Evolutionary conservation across 2,888 invertebrate species (phyloP), one percentile per base, ranked within the genome.

Genomic region (Watsonalla cultraria): DNA sequence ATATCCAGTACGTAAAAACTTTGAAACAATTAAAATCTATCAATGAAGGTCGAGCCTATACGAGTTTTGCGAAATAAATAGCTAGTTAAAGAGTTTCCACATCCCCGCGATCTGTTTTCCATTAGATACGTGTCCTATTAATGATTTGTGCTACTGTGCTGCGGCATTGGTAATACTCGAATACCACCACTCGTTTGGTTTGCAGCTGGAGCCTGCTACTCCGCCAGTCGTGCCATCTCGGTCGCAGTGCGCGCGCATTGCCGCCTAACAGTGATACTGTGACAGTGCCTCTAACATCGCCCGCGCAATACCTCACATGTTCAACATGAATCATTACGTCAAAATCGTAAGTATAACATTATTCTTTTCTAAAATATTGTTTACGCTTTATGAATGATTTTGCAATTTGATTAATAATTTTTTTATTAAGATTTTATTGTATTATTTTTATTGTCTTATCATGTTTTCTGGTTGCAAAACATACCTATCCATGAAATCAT

Each of bases 261-360:
- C 61, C 57, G 64, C 55, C 57, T 64, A 60, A 64, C 74, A 75
- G 83, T 85, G 84, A 72, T 76, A 73, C 75, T 76, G 86, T 86
- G 86, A 79, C 78, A 85, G 84, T 86, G 85, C 68, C 66, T 64
- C 60, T 65, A 61, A 61, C 58, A 51, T 53, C 37, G 37, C 49
- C 14, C 37, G 37, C 24, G 47, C 65, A 63, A 56, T 59, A 60
- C 59, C 65, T 56, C 24, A 24, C 24, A 63, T 55, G 65, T 61
- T 55, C 76, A 79, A 66, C 64, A 90, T 88, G 89, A 86, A 79
- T 71, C 79, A 75, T 76, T 82, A 82, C 82, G 67, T 82, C 59
- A 85, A 78, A 84, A 82, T 84, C 64, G 89, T 90, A 80, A 89
- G 90, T 88, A 58, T 53, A 54, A 53, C 54, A 45, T 59, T 53